Base-by-base conservation (phyloP, 2,113 vertebrate species). In the Ceratotherium simum region DNA sequence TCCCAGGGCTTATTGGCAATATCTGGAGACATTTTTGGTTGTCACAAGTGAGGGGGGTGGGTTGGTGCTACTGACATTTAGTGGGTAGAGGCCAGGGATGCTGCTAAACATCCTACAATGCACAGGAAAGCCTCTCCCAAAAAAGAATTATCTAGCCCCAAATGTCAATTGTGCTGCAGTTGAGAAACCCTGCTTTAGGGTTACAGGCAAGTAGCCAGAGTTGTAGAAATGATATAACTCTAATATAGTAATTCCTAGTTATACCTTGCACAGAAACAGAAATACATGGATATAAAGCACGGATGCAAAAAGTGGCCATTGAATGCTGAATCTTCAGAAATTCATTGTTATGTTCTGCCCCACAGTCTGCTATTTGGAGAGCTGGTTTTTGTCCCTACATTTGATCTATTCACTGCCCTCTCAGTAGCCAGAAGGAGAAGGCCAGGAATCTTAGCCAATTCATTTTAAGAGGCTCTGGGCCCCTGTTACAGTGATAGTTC, bases 11-110 rank as follows among this genome's bases (percentile, higher is more conserved):
- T 42, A 72, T 9, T 72, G 79, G 90, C 80, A 69, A 42, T 93
- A 89, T 56, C 67, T 75, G 36, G 29, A 90, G 76, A 56, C 54
- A 29, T 54, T 94, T 76, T 62, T 46, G 31, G 64, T 58, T 95
- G 89, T 82, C 39, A 25, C 17, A 31, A 31, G 20, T 67, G 20
- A 6, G 17, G 5, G 29, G 7, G 3, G 21, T 14, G 42, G 42
- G 42, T 54, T 48, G 46, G 48, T 33, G 23, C n/a, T 76, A 17
- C 21, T 31, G 10, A 58, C 16, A 73, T 20, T 1, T 0, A 31
- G 27, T 39, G 31, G 29, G 27, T 42, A 58, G 54, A 73, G 72
- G 54, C 46, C 65, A 78, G 6, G 13, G n/a, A 42, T 60, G 36
- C 42, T 54, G 18, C n/a, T 42, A 27, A 78, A 36, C 14, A 62